Base-by-base conservation (phyloP, 2,888 invertebrate genomes). In the Drosophila maculinotata region DNA sequence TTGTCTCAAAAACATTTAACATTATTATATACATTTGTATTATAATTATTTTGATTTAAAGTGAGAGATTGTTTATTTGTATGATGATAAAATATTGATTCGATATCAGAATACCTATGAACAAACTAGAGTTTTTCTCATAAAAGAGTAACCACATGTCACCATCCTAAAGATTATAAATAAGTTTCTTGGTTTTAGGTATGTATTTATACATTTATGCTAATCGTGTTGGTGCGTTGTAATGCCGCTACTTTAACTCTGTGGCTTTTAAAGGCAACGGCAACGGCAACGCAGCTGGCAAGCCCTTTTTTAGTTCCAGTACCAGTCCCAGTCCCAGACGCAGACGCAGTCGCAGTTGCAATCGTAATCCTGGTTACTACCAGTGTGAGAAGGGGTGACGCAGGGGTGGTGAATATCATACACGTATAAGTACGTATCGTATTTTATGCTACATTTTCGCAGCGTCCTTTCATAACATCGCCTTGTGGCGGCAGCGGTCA, bases 241-340 rank as follows among this genome's bases (percentile, higher is more conserved):
- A 82, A 82, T 87, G 86, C 88, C 86, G 88, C 87, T 86, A 88
- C 86, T 88, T 83, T 87, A 83, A 87, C 83, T 82, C 67, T 69
- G 72, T 82, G 85, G 83, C 76, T 79, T 66, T 81, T 87, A 87
- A 81, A 87, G 84, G 72, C 76, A 66, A 45, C 39, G 84, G 72
- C 76, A 66, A 45, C 39, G 60, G 65, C 71, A 62, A 69, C 65
- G 77, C 79, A 83, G 84, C 72, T 83, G 80, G 66, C 63, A 83
- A 65, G 64, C 72, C 72, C 76, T 76, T 73, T 65, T 72, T 70
- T 52, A 64, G 57, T 63, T 52, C 51, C 53, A 38, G 15, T 49
- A 41, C 36, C 53, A 57, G 42, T 66, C 25, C 30, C 79, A 58
- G 39, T 63, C 49, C 28, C 62, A 67, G 51, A 51, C 56, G 17